A percentile compares a stretch with the other conserved stretches of the same genome.
phyloP scores from a whole-genome alignment of 2,888 invertebrate species.

The Drosophila infuscata region DNA sequence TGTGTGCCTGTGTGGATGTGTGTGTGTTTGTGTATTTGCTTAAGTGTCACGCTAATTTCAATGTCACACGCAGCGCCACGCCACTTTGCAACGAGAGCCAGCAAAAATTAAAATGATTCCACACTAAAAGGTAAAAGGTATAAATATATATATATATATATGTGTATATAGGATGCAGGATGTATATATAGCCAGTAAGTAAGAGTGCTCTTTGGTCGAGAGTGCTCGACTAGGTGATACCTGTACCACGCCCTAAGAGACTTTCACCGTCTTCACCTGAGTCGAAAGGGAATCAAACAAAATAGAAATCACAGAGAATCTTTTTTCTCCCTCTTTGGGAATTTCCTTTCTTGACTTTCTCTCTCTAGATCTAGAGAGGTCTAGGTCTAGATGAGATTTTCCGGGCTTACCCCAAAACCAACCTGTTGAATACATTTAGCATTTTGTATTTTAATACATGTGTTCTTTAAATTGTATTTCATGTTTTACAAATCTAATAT shows the following conservation, averaged over 20 bases:
- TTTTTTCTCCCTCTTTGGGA: background rate
- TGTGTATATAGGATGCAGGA: background rate
- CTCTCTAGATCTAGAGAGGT: too few species aligned
- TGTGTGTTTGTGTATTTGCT: constrained; percentile 20
- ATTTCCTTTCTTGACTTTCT: background rate
- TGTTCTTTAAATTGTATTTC: background rate
- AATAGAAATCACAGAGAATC: too few species aligned
- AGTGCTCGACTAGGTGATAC: constrained; percentile 5
- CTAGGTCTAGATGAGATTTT: background rate
- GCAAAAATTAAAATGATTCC: constrained; percentile 65
- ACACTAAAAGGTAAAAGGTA: background rate
- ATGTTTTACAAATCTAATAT: background rate
- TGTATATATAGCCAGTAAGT: background rate
- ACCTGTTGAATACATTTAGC: background rate
- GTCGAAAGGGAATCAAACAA: background rate
- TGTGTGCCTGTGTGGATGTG: constrained; percentile 1
- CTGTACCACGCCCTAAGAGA: background rate
- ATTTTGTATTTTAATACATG: background rate
- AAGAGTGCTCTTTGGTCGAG: background rate
- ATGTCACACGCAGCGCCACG: constrained; percentile 48
- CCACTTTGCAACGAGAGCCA: constrained; percentile 51
- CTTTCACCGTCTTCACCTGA: background rate
- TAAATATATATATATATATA: too few species aligned
- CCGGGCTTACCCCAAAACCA: background rate
- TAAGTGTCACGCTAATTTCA: constrained; percentile 58